Evolutionary conservation across 1,140 invertebrate genomes (phyloP).

Genomic region (Orius insidiosus): DNA sequence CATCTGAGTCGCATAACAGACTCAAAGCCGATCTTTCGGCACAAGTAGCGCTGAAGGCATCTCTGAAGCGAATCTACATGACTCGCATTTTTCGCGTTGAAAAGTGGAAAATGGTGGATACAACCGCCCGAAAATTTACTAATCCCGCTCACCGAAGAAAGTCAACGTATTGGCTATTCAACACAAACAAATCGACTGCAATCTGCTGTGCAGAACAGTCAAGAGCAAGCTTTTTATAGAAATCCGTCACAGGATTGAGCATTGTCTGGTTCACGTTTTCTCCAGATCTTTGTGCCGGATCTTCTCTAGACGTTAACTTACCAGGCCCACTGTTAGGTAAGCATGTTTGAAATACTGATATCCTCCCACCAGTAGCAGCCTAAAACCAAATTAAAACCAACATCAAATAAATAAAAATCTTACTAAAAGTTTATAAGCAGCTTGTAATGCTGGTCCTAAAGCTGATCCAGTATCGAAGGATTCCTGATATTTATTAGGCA

Average conservation of each 20-base stretch:
- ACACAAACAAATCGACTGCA: constrained; percentile 85
- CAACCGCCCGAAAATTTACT: constrained; percentile 91
- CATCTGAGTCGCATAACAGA: constrained; percentile 95
- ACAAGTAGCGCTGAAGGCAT: constrained; percentile 76
- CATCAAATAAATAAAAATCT: no score
- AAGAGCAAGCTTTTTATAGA: constrained; percentile 91
- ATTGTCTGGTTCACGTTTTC: constrained; percentile 54
- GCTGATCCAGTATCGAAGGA: constrained; percentile 63
- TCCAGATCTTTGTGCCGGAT: constrained; percentile 61
- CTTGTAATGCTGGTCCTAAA: constrained; percentile 81
- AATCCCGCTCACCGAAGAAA: constrained; percentile 82
- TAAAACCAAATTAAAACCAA: constrained; percentile 35
- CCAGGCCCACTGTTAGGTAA: constrained; percentile 85
- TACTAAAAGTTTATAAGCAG: constrained; percentile 82
- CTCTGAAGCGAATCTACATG: constrained; percentile 57
- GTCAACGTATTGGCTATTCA: constrained; percentile 88
- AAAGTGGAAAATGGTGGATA: constrained; percentile 83
- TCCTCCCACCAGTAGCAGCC: constrained; percentile 79
- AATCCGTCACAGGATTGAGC: constrained; percentile 92
- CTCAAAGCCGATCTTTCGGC: constrained; percentile 95
- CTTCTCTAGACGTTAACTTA: constrained; percentile 65
- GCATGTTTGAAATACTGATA: constrained; percentile 85
- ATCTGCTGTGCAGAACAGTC: constrained; percentile 95
- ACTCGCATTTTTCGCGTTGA: constrained; percentile 51
- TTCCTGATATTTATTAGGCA: constrained; percentile 61